Conservation (phyloP, 2,113 vertebrate species). For the Chionomys nivalis region DNA sequence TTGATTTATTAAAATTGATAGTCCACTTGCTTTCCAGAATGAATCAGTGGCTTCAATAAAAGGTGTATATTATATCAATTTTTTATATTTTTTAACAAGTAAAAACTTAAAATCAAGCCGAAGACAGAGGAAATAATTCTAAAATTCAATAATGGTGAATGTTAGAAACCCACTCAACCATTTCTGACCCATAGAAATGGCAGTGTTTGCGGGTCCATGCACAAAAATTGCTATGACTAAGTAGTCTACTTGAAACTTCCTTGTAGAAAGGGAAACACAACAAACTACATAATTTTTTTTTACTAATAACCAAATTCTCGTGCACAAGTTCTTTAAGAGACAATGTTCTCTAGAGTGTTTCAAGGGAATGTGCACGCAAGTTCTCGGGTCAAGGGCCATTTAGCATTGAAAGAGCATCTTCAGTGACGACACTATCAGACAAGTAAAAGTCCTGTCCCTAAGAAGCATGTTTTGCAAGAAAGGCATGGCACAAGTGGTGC, state of each 20-base stretch:
- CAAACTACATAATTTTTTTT: neutral
- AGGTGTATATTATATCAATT: neutral
- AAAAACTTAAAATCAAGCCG: conserved; percentile 8
- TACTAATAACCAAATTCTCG: neutral
- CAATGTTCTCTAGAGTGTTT: neutral
- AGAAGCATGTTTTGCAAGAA: neutral
- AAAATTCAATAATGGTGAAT: neutral
- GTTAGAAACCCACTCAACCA: neutral
- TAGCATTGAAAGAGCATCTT: neutral
- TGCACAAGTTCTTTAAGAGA: neutral
- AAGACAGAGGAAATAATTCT: conserved; percentile 29
- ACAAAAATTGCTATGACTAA: neutral
- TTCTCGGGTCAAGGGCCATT: neutral
- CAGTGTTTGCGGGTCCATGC: neutral
- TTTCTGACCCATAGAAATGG: neutral
- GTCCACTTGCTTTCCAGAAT: conserved; percentile 10
- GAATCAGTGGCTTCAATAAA: conserved; percentile 36
- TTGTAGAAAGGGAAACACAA: neutral
- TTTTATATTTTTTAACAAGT: neutral
- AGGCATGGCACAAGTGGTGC: neutral
- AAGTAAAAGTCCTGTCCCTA: neutral
- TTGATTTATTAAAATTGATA: conserved; percentile 19
- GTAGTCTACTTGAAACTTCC: conserved; percentile 35
- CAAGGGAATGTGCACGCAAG: neutral
- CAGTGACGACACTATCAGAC: neutral